Percentiles rank a stretch among this genome's conserved stretches.
phyloP scores from a whole-genome alignment of 2,113 vertebrate genomes.

The Xenopus borealis region DNA sequence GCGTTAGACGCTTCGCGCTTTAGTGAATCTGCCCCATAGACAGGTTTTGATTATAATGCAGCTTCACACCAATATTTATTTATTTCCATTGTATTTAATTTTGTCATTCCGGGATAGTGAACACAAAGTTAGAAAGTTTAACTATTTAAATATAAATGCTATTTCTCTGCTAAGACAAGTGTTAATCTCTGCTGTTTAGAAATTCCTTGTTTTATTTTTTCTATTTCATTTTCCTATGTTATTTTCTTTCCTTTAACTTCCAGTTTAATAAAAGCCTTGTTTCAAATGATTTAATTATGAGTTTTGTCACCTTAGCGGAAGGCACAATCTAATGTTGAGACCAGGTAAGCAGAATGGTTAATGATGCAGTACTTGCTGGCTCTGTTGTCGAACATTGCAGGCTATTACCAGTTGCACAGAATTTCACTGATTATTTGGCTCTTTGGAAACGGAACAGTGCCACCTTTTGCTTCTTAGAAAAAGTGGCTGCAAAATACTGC shows the following conservation, averaged over 20 bases:
- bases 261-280: conserved; percentile 46
- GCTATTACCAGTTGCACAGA: neutral
- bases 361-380: conserved; percentile 53
- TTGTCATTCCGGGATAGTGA: neutral
- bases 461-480: conserved; percentile 59
- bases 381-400: conserved; percentile 38
- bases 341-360: conserved; percentile 49
- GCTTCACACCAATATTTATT: too few species aligned
- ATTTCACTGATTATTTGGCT: fast-evolving
- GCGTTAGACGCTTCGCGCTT: too few species aligned
- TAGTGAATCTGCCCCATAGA: too few species aligned
- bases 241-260: neutral
- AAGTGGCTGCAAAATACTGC: neutral
- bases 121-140: neutral
- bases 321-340: conserved; percentile 47
- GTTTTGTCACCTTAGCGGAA: conserved; percentile 50
- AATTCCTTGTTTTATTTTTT: neutral
- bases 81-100: too few species aligned
- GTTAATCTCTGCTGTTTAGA: neutral
- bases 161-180: neutral
- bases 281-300: conserved; percentile 50
- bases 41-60: too few species aligned
- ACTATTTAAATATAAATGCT: neutral
- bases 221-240: neutral
- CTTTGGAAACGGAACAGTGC: conserved; percentile 62